A percentile compares a stretch with the other conserved stretches of the same genome.
Conservation (phyloP, 2,797 vertebrate genomes). For the Bufotes viridis region DNA sequence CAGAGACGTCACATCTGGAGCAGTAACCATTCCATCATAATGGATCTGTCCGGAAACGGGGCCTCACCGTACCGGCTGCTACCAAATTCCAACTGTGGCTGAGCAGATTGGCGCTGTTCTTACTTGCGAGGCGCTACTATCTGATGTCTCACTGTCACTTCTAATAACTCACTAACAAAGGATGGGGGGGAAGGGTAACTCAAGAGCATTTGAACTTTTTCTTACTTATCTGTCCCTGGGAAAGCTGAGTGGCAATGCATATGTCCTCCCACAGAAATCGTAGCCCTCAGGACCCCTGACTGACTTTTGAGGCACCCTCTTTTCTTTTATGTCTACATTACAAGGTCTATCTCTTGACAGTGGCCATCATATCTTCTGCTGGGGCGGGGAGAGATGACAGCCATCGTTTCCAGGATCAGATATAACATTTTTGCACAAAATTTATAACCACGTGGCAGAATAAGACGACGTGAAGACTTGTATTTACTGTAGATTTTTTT, state of each 20-base stretch:
- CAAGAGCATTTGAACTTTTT: too few species aligned
- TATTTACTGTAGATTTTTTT: too few species aligned
- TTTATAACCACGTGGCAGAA: not conserved
- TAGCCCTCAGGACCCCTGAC: too few species aligned
- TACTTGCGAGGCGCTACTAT: too few species aligned
- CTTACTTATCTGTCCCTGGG: not conserved
- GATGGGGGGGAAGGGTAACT: too few species aligned
- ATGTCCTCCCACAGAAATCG: too few species aligned
- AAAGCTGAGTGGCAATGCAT: not conserved
- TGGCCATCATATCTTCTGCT: too few species aligned
- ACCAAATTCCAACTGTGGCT: not conserved
- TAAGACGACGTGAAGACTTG: not conserved
- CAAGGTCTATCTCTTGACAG: too few species aligned
- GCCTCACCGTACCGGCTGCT: not conserved
- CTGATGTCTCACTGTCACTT: not conserved
- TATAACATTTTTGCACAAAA: not conserved
- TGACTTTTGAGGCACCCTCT: too few species aligned
- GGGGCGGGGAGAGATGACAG: not conserved
- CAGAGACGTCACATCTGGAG: conserved; percentile 18
- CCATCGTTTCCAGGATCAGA: not conserved
- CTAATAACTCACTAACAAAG: not conserved
- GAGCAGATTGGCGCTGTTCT: not conserved
- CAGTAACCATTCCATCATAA: conserved; percentile 2
- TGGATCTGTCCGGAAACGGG: not conserved
- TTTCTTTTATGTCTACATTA: too few species aligned